Conservation (phyloP, 2,113 vertebrate genomes). For the Otis tarda region DNA sequence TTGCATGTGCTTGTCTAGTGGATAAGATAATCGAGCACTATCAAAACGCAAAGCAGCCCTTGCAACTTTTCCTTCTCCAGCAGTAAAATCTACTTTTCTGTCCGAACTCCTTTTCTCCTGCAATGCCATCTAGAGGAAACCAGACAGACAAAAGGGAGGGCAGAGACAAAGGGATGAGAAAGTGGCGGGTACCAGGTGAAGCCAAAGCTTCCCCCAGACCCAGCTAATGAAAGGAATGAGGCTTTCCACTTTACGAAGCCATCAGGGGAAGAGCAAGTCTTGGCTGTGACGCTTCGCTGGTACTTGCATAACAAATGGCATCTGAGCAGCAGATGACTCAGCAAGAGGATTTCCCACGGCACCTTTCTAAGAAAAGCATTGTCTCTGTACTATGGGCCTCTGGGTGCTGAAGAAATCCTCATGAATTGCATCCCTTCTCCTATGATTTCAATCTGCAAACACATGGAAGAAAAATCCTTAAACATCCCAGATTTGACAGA, state of each 20-base stretch:
- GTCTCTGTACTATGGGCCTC: not conserved
- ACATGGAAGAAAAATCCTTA: not conserved
- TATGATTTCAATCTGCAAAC: not conserved
- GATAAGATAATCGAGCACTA: constrained; percentile 38
- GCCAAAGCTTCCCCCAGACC: not conserved
- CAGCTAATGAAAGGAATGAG: not conserved
- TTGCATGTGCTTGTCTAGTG: constrained; percentile 19
- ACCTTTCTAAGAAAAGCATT: not conserved
- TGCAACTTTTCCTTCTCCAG: not conserved
- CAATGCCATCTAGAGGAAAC: constrained; percentile 65
- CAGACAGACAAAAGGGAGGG: not conserved
- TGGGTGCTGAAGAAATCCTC: not conserved
- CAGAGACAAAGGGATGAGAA: not conserved
- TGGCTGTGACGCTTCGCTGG: rapidly evolving
- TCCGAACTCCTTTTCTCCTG: constrained; percentile 51
- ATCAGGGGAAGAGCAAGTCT: not conserved
- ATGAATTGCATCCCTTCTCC: not conserved
- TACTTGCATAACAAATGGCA: not conserved
- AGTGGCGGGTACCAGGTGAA: rapidly evolving
- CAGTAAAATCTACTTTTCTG: not conserved
- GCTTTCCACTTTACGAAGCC: not conserved
- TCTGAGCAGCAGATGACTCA: not conserved
- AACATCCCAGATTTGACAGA: not conserved
- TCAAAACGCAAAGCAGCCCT: constrained; percentile 31
- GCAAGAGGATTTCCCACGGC: not conserved